Conservation (phyloP, 92 coral and sea anemone species). For the Zoanthus gigantus region DNA sequence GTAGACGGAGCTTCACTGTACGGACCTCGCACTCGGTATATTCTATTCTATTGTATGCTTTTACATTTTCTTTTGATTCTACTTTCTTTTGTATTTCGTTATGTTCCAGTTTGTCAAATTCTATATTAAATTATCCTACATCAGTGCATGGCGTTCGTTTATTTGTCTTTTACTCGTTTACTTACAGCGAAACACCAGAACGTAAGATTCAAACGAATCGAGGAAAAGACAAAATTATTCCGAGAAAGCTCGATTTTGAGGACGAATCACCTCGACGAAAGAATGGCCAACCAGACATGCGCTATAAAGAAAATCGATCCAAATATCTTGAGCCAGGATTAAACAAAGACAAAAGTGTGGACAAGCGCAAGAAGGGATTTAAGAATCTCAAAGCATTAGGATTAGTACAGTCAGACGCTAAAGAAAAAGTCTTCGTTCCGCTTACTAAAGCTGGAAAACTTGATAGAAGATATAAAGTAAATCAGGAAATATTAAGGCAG, state of each 20-base stretch:
- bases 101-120: no score
- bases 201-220: background rate
- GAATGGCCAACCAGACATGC: slow-evolving; percentile 61
- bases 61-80: no score
- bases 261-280: background rate
- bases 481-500: slow-evolving; percentile 40
- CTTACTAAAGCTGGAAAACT: slow-evolving; percentile 34
- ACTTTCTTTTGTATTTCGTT: no score
- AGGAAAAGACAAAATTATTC: background rate
- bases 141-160: no score
- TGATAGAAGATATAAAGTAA: slow-evolving; percentile 62
- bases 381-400: background rate
- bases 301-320: slow-evolving; percentile 56
- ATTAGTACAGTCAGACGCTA: background rate
- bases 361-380: slow-evolving; percentile 47
- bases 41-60: no score
- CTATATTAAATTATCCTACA: no score
- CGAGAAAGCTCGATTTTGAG: background rate
- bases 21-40: no score
- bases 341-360: slow-evolving; percentile 60
- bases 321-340: slow-evolving; percentile 40
- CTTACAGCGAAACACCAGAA: background rate
- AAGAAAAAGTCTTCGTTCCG: background rate
- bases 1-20: no score
- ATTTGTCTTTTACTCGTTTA: no score